Conservation (phyloP, 2,113 vertebrate species). For the Orthonyx spaldingii region DNA sequence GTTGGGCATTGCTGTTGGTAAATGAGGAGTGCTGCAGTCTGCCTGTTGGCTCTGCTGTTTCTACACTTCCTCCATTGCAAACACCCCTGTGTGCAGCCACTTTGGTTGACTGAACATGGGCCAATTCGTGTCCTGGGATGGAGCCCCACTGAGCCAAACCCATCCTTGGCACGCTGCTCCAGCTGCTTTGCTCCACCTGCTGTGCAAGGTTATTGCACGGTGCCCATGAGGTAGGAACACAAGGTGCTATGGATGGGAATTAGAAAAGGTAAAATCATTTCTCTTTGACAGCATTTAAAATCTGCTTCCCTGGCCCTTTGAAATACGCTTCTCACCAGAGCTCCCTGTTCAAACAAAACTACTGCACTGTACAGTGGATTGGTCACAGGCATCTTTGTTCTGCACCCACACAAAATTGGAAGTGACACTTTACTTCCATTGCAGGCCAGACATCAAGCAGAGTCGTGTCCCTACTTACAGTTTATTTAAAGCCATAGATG, state of each 20-base stretch:
- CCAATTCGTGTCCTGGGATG: background rate
- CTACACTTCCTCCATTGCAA: background rate
- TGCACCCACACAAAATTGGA: constrained; percentile 58
- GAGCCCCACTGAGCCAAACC: fast-evolving
- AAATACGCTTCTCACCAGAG: constrained; percentile 26
- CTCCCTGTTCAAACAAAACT: constrained; percentile 10
- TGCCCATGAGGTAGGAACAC: background rate
- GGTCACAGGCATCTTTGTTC: constrained; percentile 62
- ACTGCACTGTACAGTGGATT: background rate
- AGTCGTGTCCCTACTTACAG: background rate
- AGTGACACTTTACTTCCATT: constrained; percentile 49
- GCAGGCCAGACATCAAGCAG: constrained; percentile 48
- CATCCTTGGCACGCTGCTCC: background rate
- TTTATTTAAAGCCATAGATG: constrained; percentile 47
- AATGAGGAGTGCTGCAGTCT: background rate
- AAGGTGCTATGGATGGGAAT: background rate
- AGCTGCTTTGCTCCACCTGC: background rate
- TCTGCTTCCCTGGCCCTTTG: background rate
- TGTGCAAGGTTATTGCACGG: background rate
- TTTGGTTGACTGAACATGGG: background rate
- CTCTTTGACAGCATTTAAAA: constrained; percentile 16
- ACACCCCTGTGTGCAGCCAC: background rate
- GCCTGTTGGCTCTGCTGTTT: background rate
- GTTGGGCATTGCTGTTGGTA: background rate
- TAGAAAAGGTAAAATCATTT: background rate